Evolutionary conservation across 2,888 invertebrate species (phyloP).

Genomic region (Anagyrus pseudococci): DNA sequence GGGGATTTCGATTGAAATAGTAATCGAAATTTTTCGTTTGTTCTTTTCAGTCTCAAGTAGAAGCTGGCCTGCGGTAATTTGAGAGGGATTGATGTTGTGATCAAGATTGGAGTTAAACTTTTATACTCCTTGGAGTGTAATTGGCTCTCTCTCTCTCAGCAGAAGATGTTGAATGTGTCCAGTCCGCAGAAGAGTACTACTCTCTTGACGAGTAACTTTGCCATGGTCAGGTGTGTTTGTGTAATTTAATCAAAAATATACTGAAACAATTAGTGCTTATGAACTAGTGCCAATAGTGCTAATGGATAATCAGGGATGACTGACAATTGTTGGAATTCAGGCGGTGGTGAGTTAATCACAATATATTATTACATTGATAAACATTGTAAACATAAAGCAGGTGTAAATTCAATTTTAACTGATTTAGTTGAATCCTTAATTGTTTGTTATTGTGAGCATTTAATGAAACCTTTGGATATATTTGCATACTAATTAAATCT

Average conservation of each 20-base stretch:
- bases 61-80: neutral
- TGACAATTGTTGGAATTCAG: conserved; percentile 82
- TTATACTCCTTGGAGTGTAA: conserved; percentile 17
- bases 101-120: conserved; percentile 8
- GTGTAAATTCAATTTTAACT: too few relatives aligned
- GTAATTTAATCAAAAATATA: conserved; percentile 26
- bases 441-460: too few relatives aligned
- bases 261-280: conserved; percentile 22
- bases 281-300: conserved; percentile 53
- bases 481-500: too few relatives aligned
- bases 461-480: too few relatives aligned
- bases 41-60: conserved; percentile 4
- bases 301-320: conserved; percentile 73
- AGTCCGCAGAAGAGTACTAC: conserved; percentile 17
- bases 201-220: conserved; percentile 9
- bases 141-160: conserved; percentile 12
- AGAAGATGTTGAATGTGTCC: conserved; percentile 24
- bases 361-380: too few relatives aligned
- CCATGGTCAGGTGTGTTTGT: conserved; percentile 29
- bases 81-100: conserved; percentile 6
- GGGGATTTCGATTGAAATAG: too few relatives aligned
- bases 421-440: too few relatives aligned
- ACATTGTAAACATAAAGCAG: too few relatives aligned
- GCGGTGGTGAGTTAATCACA: conserved; percentile 70
- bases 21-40: neutral